A percentile compares a stretch with the other conserved stretches of the same genome.
Conservation (phyloP, 2,797 vertebrate genomes). For the Anguilla marmorata region DNA sequence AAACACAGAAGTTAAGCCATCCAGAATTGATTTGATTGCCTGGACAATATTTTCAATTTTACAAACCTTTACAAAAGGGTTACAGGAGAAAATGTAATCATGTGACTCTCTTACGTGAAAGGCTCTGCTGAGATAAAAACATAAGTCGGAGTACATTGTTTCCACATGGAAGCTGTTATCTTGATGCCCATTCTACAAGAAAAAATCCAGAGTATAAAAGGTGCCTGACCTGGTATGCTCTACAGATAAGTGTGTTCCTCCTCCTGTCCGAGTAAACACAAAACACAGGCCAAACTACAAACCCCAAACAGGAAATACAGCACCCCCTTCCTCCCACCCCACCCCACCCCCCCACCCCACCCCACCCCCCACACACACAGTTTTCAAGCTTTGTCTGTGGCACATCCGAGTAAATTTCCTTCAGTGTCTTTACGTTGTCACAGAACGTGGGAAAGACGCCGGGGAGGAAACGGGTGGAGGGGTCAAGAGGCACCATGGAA, state of each 20-base stretch:
- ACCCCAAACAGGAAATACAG: conserved; percentile 72
- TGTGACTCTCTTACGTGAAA: conserved; percentile 36
- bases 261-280: conserved; percentile 67
- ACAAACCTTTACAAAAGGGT: conserved; percentile 9
- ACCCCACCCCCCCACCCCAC: conserved; percentile 39
- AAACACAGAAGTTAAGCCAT: not conserved
- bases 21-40: conserved; percentile 28
- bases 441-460: conserved; percentile 74
- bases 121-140: conserved; percentile 50
- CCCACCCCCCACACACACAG: conserved; percentile 30
- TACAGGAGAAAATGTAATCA: conserved; percentile 51
- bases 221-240: conserved; percentile 52
- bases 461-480: conserved; percentile 41
- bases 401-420: conserved; percentile 78
- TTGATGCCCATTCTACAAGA: conserved; percentile 45
- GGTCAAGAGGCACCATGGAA: conserved; percentile 45
- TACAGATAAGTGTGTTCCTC: conserved; percentile 61
- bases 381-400: conserved; percentile 64
- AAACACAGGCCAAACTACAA: conserved; percentile 53
- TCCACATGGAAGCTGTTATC: conserved; percentile 50
- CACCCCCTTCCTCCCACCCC: conserved; percentile 41
- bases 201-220: conserved; percentile 54
- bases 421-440: conserved; percentile 68
- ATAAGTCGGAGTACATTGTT: conserved; percentile 41
- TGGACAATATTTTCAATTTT: conserved; percentile 30